Evolutionary conservation across 2,888 invertebrate species (phyloP).

Genomic region (Blastobasis adustella): DNA sequence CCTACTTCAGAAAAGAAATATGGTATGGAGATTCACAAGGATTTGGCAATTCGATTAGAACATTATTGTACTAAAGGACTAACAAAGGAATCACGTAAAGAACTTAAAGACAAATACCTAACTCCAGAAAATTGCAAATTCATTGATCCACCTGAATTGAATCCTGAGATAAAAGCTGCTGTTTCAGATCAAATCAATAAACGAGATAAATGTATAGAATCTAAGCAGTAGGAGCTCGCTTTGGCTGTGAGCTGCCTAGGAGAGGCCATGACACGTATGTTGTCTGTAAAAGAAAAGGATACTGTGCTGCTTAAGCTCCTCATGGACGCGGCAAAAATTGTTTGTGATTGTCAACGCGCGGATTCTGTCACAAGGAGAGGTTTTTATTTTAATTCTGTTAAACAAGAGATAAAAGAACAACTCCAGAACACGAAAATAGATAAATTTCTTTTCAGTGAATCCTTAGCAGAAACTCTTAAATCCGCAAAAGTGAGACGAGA

Average conservation of each 20-base stretch:
- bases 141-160: too few relatives aligned
- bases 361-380: constrained; percentile 12
- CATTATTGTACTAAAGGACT: too few relatives aligned
- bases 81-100: too few relatives aligned
- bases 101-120: too few relatives aligned
- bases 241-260: constrained; percentile 13
- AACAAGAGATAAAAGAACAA: constrained; percentile 17
- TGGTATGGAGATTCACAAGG: constrained; percentile 15
- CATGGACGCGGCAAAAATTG: too few relatives aligned
- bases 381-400: constrained; percentile 11
- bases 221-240: too few relatives aligned
- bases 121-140: too few relatives aligned
- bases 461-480: constrained; percentile 14
- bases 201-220: too few relatives aligned
- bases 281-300: constrained; percentile 6
- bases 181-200: too few relatives aligned
- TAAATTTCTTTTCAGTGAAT: constrained; percentile 12
- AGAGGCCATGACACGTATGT: constrained; percentile 7
- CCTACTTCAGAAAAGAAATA: constrained; percentile 11
- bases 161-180: too few relatives aligned
- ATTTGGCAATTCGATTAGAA: constrained; percentile 14
- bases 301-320: constrained; percentile 3
- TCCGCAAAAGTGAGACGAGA: constrained; percentile 16
- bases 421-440: constrained; percentile 14
- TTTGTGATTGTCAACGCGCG: constrained; percentile 13